Evolutionary conservation across 2,888 invertebrate species (phyloP), one percentile per base, ranked within the genome.

Genomic region (Rhagophthalmus giganteus): DNA sequence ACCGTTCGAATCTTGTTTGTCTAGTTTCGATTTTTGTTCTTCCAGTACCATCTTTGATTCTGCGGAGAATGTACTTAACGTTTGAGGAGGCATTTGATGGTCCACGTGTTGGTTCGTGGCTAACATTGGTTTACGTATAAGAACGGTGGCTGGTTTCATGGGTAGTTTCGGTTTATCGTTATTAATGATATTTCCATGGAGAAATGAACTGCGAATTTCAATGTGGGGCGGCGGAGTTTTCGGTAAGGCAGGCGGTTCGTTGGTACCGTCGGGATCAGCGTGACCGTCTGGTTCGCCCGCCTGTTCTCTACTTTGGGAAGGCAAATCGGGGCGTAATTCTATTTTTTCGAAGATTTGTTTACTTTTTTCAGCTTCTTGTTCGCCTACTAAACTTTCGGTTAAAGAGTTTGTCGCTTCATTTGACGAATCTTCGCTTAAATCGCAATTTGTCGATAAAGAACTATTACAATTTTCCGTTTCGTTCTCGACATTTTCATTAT

Each of bases 251-350:
- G 87, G 85, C 1, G 86, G 83, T 70, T 85, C 86, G 13, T 78
- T 78, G 1, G 79, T 74, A 28, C 86, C 85, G 64, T 88, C 89
- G 1, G 89, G 88, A 74, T 90, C 90, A 8, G 90, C 90, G 61
- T 88, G 82, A n/a, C 91, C 90, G 65, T 91, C 91, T 0, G 91
- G 91, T 65, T 90, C 90, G 5, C 90, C 91, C 5, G 90, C 90
- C 58, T 86, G 75, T 66, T 91, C 90, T 15, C 90, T 79, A 68
- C 87, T 88, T 55, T 81, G 67, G 1, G 69, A 58, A 12, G 65
- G 49, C 3, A 44, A n/a, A 11, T 15, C 8, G 8, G n/a, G 35
- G n/a, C n/a, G n/a, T n/a, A n/a, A n/a, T n/a, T n/a, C n/a, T n/a
- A n/a, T n/a, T n/a, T n/a, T n/a, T n/a, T n/a, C n/a, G n/a, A n/a